Evolutionary conservation across 2,113 vertebrate genomes (phyloP).

Genomic region (Passerina amoena): DNA sequence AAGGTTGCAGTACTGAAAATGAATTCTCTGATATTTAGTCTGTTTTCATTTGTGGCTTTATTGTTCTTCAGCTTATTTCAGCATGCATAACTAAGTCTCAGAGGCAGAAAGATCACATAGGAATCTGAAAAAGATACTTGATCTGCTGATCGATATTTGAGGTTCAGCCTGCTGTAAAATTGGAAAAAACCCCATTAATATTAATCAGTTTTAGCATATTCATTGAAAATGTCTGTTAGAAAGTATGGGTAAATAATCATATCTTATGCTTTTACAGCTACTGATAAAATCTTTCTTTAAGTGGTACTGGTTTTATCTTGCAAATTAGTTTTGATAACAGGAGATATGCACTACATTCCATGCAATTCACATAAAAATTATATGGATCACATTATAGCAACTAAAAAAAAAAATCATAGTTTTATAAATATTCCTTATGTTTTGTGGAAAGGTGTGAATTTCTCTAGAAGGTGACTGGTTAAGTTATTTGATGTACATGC

Average conservation of each 20-base stretch:
- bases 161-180: background rate
- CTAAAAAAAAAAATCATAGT: background rate
- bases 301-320: background rate
- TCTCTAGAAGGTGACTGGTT: background rate
- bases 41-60: background rate
- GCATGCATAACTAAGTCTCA: background rate
- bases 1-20: background rate
- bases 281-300: background rate
- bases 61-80: background rate
- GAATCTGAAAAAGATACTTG: background rate
- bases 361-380: background rate
- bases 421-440: background rate
- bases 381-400: background rate
- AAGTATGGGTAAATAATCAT: background rate
- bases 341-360: background rate
- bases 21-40: background rate
- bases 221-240: background rate
- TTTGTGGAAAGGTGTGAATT: background rate
- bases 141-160: background rate
- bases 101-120: background rate
- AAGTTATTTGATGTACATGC: background rate
- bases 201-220: background rate
- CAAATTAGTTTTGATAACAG: background rate
- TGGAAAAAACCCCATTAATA: fast-evolving
- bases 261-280: background rate